Base-by-base conservation (phyloP, 1,140 invertebrate genomes). In the Drosophila nannoptera region DNA sequence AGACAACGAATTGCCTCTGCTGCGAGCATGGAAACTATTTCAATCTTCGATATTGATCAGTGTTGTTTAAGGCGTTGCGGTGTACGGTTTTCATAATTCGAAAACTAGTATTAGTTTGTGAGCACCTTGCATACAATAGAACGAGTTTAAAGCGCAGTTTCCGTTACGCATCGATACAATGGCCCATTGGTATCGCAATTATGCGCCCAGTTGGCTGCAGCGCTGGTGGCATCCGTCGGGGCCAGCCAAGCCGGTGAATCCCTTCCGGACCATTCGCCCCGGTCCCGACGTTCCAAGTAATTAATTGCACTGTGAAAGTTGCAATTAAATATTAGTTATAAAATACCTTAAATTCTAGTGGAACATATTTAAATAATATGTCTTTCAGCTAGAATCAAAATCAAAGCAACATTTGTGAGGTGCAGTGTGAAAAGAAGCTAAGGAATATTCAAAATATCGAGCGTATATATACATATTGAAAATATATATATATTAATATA, bases 101-200 rank as follows among this genome's bases (percentile, higher is more conserved):
- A 35, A 54, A 45, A 62, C 7, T 46, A 54, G 42, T 52, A 48
- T 14, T 69, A 46, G 45, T 67, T 71, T 49, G 14, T 7, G 35
- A 59, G 11, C 52, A 69, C 42, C 7, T 8, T 11, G n/a, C 46
- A 50, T 29, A 49, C 5, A 49, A 33, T 38, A 73, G 33, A 53
- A 54, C 61, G 12, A 67, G 40, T 49, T 33, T 46, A 36, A 49
- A 77, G 74, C 75, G 63, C 58, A 69, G 61, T 72, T 66, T 56
- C 75, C 78, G 80, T 82, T 82, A 84, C 63, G 38, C 6, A 33
- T 36, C 54, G 49, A 35, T n/a, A 56, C 38, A 32, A 88, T 88
- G 87, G 53, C 48, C 52, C 60, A 67, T 65, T 88, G 83, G 87
- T 88, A 88, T 73, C 61, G 80, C n/a, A 75, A 55, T 38, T 87